Conservation (phyloP, 2,113 vertebrate species). For the Cinclus mexicanus region DNA sequence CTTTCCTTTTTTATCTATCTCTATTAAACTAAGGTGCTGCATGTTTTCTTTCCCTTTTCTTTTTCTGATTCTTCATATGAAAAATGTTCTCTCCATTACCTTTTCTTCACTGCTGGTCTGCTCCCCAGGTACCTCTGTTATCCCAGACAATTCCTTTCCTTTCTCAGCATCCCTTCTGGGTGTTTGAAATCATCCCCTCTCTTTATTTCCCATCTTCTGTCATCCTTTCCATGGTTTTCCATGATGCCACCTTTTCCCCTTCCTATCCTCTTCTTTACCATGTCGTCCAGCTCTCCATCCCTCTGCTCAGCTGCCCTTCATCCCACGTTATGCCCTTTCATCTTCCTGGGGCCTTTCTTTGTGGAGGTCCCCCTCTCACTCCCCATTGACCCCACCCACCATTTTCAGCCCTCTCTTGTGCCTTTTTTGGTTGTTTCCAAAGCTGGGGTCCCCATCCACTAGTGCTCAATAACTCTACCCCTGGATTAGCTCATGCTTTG, state of each 20-base stretch:
- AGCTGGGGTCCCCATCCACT: background rate
- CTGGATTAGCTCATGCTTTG: background rate
- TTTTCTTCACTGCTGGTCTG: background rate
- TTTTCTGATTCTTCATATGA: background rate
- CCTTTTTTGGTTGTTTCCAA: background rate
- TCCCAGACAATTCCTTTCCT: background rate
- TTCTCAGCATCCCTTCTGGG: background rate
- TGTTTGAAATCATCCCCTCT: background rate
- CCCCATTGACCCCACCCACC: background rate
- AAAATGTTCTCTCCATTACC: background rate
- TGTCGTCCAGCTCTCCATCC: background rate
- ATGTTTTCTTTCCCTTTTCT: background rate
- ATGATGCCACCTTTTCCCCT: background rate
- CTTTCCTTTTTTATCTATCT: background rate
- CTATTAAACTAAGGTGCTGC: background rate
- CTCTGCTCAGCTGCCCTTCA: background rate
- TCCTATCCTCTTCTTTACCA: background rate
- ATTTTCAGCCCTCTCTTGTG: background rate
- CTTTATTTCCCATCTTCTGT: background rate
- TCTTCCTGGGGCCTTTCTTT: background rate
- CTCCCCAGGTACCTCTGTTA: background rate
- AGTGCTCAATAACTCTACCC: background rate
- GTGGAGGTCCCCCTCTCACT: background rate
- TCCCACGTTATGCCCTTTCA: background rate
- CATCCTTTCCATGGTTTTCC: background rate